These are phyloP conservation scores for Chiloscyllium plagiosum DNA, from an alignment of 2,113 vertebrate species.

Conservation along the genomic window DNA sequence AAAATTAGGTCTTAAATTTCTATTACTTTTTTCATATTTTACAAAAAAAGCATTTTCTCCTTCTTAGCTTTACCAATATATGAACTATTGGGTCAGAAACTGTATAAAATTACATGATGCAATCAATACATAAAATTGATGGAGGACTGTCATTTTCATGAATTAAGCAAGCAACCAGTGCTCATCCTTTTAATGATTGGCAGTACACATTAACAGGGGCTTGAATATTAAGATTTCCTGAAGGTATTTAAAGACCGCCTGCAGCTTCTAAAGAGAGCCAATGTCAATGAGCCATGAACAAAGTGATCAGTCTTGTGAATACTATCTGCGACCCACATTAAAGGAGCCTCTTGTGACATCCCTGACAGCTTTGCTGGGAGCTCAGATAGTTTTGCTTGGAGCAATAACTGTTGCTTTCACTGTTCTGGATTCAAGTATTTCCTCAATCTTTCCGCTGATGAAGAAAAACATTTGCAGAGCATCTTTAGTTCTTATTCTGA, in stretches of 20 bases:
- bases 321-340: not conserved
- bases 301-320: not conserved
- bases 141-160: not conserved
- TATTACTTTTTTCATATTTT: not conserved
- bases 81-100: not conserved
- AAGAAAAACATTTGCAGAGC: not conserved
- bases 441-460: not conserved
- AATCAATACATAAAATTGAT: not conserved
- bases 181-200: not conserved
- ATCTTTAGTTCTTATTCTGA: not conserved
- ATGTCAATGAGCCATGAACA: not conserved
- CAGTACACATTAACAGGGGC: not conserved
- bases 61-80: not conserved
- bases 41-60: not conserved
- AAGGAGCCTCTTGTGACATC: not conserved
- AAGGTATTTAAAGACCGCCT: not conserved
- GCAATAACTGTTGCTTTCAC: not conserved
- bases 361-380: not conserved
- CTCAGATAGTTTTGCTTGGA: too few species aligned
- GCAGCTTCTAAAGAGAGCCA: not conserved
- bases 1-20: not conserved
- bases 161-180: not conserved
- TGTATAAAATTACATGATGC: not conserved
- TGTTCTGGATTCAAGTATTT: not conserved
- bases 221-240: not conserved